Evolutionary conservation across 1,140 invertebrate genomes (phyloP).

Genomic region (Leucophenga varia): DNA sequence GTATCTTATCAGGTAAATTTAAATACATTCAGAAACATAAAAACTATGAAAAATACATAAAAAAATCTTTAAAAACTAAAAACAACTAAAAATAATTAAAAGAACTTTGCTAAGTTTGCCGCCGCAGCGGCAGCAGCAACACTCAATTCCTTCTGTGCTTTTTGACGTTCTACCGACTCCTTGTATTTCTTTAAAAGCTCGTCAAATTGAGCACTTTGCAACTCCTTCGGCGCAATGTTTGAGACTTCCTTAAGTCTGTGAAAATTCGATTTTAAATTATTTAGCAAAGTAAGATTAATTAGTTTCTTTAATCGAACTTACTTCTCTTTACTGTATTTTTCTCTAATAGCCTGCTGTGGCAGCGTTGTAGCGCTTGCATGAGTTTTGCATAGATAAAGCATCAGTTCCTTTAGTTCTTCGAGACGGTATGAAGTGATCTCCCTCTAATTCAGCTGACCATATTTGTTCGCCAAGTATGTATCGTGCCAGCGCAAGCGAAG

Average conservation of each 20-base stretch:
- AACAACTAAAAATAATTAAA: too few species aligned
- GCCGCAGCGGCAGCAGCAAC: too few species aligned
- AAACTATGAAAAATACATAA: too few species aligned
- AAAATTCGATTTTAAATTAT: background rate
- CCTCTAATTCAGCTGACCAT: slow-evolving; percentile 68
- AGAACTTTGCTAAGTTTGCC: slow-evolving; percentile 16
- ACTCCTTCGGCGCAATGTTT: slow-evolving; percentile 26
- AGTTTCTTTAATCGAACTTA: slow-evolving; percentile 41
- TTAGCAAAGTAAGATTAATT: background rate
- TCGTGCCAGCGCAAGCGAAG: slow-evolving; percentile 78
- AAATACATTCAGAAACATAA: too few species aligned
- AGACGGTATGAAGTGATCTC: slow-evolving; percentile 70
- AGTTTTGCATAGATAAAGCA: slow-evolving; percentile 68
- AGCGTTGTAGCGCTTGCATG: slow-evolving; percentile 67
- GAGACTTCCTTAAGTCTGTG: slow-evolving; percentile 43
- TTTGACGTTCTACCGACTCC: slow-evolving; percentile 14
- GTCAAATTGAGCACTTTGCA: slow-evolving; percentile 32
- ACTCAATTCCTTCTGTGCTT: slow-evolving; percentile 25
- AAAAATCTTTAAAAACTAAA: too few species aligned
- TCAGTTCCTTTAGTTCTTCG: slow-evolving; percentile 68
- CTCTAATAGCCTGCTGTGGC: slow-evolving; percentile 78
- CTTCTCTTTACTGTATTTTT: slow-evolving; percentile 82
- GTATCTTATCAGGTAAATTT: too few species aligned
- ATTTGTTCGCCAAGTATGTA: slow-evolving; percentile 67
- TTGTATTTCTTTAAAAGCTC: slow-evolving; percentile 28